phyloP scores from a whole-genome alignment of 2,113 vertebrate genomes.

The Barnardius zonarius region DNA sequence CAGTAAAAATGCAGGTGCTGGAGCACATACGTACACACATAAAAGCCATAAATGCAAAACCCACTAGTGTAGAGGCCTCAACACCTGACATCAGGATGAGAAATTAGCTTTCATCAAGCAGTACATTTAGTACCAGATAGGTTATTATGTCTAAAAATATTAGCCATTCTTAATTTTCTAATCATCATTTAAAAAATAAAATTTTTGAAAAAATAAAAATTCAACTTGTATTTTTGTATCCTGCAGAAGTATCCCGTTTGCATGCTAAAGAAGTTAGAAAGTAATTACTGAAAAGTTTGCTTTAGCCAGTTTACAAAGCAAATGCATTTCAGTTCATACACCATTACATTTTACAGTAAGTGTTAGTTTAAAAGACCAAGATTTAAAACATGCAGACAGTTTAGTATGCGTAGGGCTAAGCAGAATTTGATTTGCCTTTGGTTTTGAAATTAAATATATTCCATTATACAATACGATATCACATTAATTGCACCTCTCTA shows the following conservation, averaged over 20 bases:
- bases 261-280: not conserved
- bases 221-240: not conserved
- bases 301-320: not conserved
- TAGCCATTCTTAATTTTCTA: not conserved
- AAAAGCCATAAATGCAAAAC: not conserved
- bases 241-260: not conserved
- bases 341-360: not conserved
- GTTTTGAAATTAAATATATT: not conserved
- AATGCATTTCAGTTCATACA: not conserved
- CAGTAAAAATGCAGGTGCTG: not conserved
- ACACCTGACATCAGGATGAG: not conserved
- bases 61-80: not conserved
- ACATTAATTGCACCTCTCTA: not conserved
- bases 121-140: not conserved
- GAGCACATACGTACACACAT: accelerated
- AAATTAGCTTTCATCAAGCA: not conserved
- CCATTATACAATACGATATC: not conserved
- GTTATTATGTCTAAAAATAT: not conserved
- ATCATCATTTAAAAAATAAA: not conserved
- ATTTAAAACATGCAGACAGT: not conserved
- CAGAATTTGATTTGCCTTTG: not conserved
- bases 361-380: not conserved
- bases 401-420: not conserved
- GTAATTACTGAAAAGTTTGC: not conserved
- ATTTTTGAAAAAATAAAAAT: not conserved